These are phyloP conservation scores for Trematomus loennbergii DNA, from an alignment of 2,113 vertebrate genomes.

Conservation along the genomic window DNA sequence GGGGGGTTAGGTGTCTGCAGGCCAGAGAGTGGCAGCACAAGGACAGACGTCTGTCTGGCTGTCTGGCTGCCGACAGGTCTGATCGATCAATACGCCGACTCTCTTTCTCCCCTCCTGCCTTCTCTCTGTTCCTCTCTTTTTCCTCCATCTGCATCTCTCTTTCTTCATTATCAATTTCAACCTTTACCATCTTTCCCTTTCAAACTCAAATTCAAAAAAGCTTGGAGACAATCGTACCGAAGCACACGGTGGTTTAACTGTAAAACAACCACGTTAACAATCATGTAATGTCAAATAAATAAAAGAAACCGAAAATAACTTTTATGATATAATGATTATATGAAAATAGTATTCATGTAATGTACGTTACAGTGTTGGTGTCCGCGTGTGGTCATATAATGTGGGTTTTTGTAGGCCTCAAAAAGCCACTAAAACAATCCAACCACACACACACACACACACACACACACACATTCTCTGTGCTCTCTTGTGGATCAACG, in stretches of 20 bases:
- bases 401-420: no score
- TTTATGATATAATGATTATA: no score
- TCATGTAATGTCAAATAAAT: no score
- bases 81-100: slow-evolving; percentile 89
- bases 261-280: no score
- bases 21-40: slow-evolving; percentile 94
- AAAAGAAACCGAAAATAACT: no score
- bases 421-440: no score
- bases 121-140: slow-evolving; percentile 24
- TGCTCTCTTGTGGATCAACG: background rate
- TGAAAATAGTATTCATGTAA: no score
- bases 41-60: slow-evolving; percentile 87
- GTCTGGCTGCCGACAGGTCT: slow-evolving; percentile 90
- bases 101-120: slow-evolving; percentile 13
- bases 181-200: background rate
- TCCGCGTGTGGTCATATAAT: no score
- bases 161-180: slow-evolving; percentile 9
- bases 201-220: background rate
- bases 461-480: background rate
- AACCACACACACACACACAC: no score
- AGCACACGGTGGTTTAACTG: no score
- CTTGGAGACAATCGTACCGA: no score
- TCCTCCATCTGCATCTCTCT: slow-evolving; percentile 32
- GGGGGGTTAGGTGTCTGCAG: slow-evolving; percentile 87
- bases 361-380: no score